Base-by-base conservation (phyloP, 2,888 invertebrate species). In the Psylliodes chrysocephalus region DNA sequence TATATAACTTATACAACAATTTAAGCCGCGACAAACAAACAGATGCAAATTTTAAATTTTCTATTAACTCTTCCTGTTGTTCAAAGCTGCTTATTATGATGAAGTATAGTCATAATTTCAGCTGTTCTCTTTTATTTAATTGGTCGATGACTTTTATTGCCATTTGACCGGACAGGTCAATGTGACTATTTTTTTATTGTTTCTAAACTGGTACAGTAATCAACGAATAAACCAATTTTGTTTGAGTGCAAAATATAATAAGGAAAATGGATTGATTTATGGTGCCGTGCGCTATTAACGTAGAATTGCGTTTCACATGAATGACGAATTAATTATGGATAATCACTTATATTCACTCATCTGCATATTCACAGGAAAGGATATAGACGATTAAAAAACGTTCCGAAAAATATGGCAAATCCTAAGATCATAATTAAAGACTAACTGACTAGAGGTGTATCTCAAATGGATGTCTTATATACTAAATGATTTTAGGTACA, bases 61-160 rank as follows among this genome's bases (percentile, higher is more conserved):
- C 73, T 76, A 78, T 78, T 77, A 73, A 74, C 68, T 71, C 77
- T 77, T 78, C 78, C 78, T 77, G 78, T 77, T 74, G 74, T 75
- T 77, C 72, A n/a, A n/a, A 73, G 60, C 69, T 62, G 60, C 69
- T 62, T 63, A 59, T 73, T 63, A 59, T 73, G 71, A 76, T 76
- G 68, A 69, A 74, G 73, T 73, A n/a, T n/a, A 71, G 71, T 72
- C 70, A 71, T 71, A 72, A 75, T 73, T 66, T 69, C 49, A 64
- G 42, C 55, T 64, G 60, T 42, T 55, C 56, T 64, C 52, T 55
- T 55, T 73, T 72, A 72, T 70, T 74, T 75, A 74, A 75, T 74
- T 75, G 74, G 73, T 63, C 56, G 64, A 42, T 66, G 28, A 49
- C 49, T 28, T 49, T 70, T 68, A 66, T 66, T 66, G 71, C 72